These are phyloP conservation scores for Ctenochaetus hawaiiensis DNA, from an alignment of 2,797 vertebrate genomes.

Conservation along the genomic window DNA sequence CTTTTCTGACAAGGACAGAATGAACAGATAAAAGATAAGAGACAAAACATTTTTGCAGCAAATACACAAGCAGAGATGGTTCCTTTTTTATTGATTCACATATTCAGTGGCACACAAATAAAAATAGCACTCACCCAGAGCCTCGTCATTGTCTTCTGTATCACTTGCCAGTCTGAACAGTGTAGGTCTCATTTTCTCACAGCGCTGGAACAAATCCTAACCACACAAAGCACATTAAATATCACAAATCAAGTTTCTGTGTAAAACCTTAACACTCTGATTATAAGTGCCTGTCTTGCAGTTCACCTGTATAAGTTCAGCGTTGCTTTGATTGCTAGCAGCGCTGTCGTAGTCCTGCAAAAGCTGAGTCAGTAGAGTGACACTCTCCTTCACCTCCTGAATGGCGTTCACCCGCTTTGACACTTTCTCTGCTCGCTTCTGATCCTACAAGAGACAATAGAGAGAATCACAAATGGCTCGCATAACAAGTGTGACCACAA, in stretches of 20 bases:
- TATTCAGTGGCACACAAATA: not conserved
- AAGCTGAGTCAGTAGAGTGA: conserved; percentile 93
- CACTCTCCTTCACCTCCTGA: conserved; percentile 96
- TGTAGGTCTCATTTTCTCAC: conserved; percentile 93
- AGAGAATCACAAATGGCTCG: too few species aligned
- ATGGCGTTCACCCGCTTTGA: conserved; percentile 95
- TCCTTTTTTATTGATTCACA: too few species aligned
- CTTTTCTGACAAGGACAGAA: too few species aligned
- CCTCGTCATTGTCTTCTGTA: conserved; percentile 98
- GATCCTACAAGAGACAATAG: conserved; percentile 85
- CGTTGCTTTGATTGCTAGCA: conserved; percentile 82
- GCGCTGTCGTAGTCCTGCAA: conserved; percentile 90
- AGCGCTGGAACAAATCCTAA: conserved; percentile 82
- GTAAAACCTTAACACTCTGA: not conserved
- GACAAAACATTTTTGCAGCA: too few species aligned
- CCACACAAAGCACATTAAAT: conserved; percentile 24
- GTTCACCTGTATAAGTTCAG: conserved; percentile 93
- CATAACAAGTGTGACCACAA: not conserved
- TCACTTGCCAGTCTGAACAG: conserved; percentile 97
- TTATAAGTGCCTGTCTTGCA: not conserved
- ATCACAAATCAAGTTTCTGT: not conserved
- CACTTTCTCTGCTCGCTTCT: conserved; percentile 96
- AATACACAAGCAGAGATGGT: too few species aligned
- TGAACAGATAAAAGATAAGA: too few species aligned
- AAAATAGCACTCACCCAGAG: conserved; percentile 87